Conservation (phyloP, 2,797 vertebrate genomes). For the Cephalopachus bancanus region DNA sequence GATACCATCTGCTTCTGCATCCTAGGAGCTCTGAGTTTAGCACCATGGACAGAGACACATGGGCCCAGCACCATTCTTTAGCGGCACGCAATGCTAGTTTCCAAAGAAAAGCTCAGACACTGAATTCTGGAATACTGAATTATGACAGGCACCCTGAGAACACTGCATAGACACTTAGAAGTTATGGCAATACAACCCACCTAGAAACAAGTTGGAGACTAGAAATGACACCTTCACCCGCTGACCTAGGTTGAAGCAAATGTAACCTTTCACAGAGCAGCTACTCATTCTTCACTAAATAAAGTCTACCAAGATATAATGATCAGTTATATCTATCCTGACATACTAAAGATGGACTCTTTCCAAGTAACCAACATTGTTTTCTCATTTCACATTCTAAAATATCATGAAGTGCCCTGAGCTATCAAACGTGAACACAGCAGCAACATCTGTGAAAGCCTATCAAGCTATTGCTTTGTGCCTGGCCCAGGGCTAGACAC, state of each 20-base stretch:
- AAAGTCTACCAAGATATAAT: slow-evolving; percentile 2
- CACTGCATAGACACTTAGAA: background rate
- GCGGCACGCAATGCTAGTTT: background rate
- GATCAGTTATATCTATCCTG: background rate
- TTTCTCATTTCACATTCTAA: background rate
- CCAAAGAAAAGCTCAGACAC: background rate
- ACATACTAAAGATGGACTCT: background rate
- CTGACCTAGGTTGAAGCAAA: background rate
- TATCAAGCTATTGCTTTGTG: background rate
- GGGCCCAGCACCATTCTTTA: fast-evolving
- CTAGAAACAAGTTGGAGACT: slow-evolving; percentile 22
- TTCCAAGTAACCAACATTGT: background rate
- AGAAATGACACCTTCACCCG: background rate
- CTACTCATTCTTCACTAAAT: background rate
- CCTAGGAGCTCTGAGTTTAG: background rate
- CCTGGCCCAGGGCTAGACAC: background rate
- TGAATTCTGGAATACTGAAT: background rate
- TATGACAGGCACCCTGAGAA: background rate
- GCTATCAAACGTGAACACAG: slow-evolving; percentile 1
- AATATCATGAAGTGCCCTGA: background rate
- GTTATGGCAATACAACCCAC: background rate
- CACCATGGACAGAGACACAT: slow-evolving; percentile 36
- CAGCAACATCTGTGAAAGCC: background rate
- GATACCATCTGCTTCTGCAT: background rate
- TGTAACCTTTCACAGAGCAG: background rate